Conservation (phyloP, 2,113 vertebrate species). For the Austrofundulus limnaeus region DNA sequence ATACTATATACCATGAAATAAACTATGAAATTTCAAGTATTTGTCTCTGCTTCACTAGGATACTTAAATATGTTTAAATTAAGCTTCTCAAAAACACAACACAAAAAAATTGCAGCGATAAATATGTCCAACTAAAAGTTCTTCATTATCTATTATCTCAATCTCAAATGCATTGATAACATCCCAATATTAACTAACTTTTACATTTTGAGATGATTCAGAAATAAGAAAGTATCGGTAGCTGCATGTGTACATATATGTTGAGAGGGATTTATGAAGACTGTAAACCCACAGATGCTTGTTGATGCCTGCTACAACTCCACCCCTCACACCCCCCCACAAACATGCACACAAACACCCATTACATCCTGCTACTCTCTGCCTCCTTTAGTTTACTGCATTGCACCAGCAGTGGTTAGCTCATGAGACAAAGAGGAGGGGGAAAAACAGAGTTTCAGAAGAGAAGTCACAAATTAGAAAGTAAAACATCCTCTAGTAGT, state of each 20-base stretch:
- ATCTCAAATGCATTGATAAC: no score
- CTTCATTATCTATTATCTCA: no score
- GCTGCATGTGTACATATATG: slow-evolving; percentile 11
- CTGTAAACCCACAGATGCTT: slow-evolving; percentile 67
- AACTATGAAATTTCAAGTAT: no score
- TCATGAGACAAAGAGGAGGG: slow-evolving; percentile 53
- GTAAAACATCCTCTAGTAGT: slow-evolving; percentile 41
- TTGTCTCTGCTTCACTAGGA: no score
- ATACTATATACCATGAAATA: no score
- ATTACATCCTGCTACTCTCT: slow-evolving; percentile 40
- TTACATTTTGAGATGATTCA: no score
- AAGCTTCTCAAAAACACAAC: no score
- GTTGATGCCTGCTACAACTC: slow-evolving; percentile 61
- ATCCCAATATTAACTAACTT: no score
- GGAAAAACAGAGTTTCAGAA: slow-evolving; percentile 16
- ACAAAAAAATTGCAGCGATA: no score
- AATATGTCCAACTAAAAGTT: no score
- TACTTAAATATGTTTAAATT: no score
- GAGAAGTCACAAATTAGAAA: slow-evolving; percentile 36
- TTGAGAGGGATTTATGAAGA: slow-evolving; percentile 72
- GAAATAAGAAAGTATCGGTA: no score
- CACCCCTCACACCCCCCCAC: slow-evolving; percentile 19
- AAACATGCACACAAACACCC: slow-evolving; percentile 23
- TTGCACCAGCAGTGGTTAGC: slow-evolving; percentile 74
- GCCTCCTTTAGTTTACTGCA: slow-evolving; percentile 76